Evolutionary conservation across 2,113 vertebrate species (phyloP), one percentile per base, ranked within the genome.

Genomic region (Empidonax traillii): DNA sequence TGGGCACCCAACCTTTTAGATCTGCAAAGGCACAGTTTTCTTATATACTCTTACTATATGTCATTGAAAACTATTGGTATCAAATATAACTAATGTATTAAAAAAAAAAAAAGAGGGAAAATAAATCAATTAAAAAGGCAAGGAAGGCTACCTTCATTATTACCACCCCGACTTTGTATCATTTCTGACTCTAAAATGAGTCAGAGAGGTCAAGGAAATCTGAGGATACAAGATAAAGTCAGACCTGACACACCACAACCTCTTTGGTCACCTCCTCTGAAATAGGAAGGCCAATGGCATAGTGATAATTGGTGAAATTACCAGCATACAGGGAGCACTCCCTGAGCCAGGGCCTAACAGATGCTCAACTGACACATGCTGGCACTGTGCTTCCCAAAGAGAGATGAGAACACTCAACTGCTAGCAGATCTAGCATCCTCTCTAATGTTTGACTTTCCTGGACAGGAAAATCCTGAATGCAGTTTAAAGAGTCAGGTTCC

Each of bases 231-330:
- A 92, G 80, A 92, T 77, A 46, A 87, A 91, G 66, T 68, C 18
- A 11, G 71, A 87, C 30, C 69, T 62, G 77, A 87, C 71, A 75
- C 74, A 56, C 58, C 74, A 95, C 66, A 73, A 33, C 28, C 53
- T 65, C 81, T 69, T 3, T 79, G 82, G 67, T 74, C 68, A 37
- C 61, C 58, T 94, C 79, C 67, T 74, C 63, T 89, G 75, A 67
- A 92, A 79, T 39, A 44, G 90, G 94, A 87, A 94, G 31, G 68
- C 52, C 76, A 59, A 52, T 52, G 77, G 78, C 92, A 94, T 49
- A 93, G 94, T 80, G 85, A 77, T 92, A 89, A 90, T 93, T 59
- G 90, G 80, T 83, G 89, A 94, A 93, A 93, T 96, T 58, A 79
- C 72, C 85, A 80, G 82, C 82, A 76, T 80, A 49, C 20, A 90